Conservation (phyloP, 2,797 vertebrate species). For the Macrochelys suwanniensis region DNA sequence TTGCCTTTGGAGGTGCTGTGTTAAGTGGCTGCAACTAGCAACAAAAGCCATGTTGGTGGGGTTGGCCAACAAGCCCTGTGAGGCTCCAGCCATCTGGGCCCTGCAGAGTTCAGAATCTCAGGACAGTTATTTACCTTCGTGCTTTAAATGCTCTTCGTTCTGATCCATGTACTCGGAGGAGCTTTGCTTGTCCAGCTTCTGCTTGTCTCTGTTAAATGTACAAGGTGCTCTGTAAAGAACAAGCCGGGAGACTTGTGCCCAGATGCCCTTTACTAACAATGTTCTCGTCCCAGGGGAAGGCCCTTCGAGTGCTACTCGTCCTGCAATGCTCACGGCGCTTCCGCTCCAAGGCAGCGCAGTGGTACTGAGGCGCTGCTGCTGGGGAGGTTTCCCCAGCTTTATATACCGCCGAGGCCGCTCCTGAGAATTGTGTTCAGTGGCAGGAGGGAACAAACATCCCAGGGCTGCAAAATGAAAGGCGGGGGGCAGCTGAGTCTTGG, state of each 20-base stretch:
- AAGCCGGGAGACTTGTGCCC: neutral
- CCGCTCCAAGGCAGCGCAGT: neutral
- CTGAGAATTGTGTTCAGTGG: neutral
- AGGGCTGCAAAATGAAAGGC: neutral
- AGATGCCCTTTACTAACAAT: neutral
- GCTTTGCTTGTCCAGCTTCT: conserved; percentile 86
- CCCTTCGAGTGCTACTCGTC: too few relatives aligned
- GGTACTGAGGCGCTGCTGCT: neutral
- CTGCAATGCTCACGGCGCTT: neutral
- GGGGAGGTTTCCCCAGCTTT: neutral
- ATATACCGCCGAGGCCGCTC: neutral
- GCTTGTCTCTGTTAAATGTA: conserved; percentile 87
- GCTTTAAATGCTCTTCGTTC: conserved; percentile 86
- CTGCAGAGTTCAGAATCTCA: neutral
- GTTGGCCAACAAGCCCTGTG: neutral
- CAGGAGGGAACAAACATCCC: neutral
- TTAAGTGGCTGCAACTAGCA: neutral
- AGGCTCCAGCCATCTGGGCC: neutral
- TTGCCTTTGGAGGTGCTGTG: neutral
- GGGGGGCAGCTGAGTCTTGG: neutral
- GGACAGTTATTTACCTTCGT: conserved; percentile 85
- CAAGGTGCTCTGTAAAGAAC: neutral
- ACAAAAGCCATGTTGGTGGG: neutral
- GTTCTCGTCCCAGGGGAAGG: neutral
- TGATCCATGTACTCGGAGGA: conserved; percentile 87